Base-by-base conservation (phyloP, 2,797 vertebrate genomes). In the Eidolon dupreanum region DNA sequence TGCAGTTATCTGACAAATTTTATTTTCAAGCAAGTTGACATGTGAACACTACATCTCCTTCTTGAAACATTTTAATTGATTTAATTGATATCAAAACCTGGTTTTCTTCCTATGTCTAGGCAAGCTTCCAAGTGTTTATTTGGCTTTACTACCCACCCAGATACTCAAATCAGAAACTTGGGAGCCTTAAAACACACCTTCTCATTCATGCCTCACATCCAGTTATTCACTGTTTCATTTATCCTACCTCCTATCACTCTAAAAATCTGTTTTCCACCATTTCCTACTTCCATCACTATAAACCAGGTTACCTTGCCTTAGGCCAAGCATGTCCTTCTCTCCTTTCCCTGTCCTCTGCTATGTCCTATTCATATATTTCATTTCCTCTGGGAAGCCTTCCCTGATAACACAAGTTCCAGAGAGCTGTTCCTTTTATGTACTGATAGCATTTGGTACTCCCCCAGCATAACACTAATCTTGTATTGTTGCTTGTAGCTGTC, bases 21-120 rank as follows among this genome's bases (percentile, higher is more conserved):
- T 28, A 15, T 75, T 96, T 94, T 95, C 38, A 84, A 81, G 51
- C 31, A 85, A 26, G 26, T 22, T 71, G 53, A 92, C 46, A 71
- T 22, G 20, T 41, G 36, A 78, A 61, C 0, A 81, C 33, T 38
- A 26, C 36, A 61, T 49, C 51, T 13, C 41, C 31, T 93, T 51
- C 83, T 61, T 59, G 38, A 79, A 87, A 68, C 49, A 66, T 63
- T 95, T 59, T 82, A 38, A 63, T 78, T 75, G 6, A 4, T 71
- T 82, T 85, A 15, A 46, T 28, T 75, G 71, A 43, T 89, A 59
- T 49, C 8, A 38, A 61, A 55, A 63, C 16, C 10, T 79, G 17
- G 16, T 66, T 77, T 86, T 85, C 41, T 92, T 74, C 51, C 78
- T 93, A 8, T 73, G 36, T 66, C n/a, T 77, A 20, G 9, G 31